These are phyloP conservation scores for Capromys pilorides DNA, from an alignment of 2,797 vertebrate genomes.

Conservation along the genomic window DNA sequence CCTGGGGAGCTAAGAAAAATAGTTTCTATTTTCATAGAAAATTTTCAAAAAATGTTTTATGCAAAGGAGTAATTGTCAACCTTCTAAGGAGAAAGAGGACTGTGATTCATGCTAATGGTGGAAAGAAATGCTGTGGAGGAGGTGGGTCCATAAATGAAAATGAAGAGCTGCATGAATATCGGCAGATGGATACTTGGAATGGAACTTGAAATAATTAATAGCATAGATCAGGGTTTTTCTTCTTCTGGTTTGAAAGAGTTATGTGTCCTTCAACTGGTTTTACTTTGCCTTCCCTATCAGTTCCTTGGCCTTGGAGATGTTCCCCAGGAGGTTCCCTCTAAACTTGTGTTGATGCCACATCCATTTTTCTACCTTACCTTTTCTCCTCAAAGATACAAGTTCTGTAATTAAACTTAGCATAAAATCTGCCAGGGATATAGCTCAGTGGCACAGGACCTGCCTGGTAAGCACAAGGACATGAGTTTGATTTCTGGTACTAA, in stretches of 20 bases:
- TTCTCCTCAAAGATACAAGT: neutral
- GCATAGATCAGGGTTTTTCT: neutral
- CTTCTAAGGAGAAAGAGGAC: neutral
- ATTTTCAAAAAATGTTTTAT: neutral
- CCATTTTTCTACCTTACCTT: neutral
- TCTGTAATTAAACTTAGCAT: neutral
- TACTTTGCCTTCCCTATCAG: neutral
- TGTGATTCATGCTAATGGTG: neutral
- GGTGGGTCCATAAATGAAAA: neutral
- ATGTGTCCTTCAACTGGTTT: neutral
- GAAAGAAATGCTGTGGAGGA: neutral
- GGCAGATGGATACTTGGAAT: neutral
- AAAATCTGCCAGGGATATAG: neutral
- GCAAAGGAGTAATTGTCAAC: neutral
- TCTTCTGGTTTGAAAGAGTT: neutral
- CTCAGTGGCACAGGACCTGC: no score
- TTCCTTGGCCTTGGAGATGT: neutral
- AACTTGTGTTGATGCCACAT: neutral
- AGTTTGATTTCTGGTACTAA: no score
- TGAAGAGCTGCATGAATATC: neutral
- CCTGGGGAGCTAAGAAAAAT: neutral
- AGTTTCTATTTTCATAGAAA: conserved; percentile 31
- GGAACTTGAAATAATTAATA: neutral
- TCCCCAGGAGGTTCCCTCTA: neutral
- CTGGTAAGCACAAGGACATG: no score